These are phyloP conservation scores for Phenganax subtilis DNA, from an alignment of 92 coral and sea anemone species.

Conservation along the genomic window DNA sequence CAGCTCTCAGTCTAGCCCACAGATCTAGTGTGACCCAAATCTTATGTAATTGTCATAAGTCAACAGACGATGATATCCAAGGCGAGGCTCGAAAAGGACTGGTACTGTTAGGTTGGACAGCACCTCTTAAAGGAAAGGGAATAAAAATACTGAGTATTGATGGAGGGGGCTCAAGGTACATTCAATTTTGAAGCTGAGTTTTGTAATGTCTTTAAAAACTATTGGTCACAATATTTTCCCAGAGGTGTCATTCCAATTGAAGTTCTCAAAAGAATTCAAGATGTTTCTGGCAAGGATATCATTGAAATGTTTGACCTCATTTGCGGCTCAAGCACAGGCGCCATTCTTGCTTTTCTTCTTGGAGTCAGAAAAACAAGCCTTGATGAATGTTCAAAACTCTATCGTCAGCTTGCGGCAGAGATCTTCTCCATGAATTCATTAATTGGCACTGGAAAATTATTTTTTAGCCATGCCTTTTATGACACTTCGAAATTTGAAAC, in stretches of 20 bases:
- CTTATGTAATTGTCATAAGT: conserved; percentile 56
- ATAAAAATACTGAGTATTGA: conserved; percentile 81
- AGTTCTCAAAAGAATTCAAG: conserved; percentile 79
- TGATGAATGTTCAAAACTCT: conserved; percentile 79
- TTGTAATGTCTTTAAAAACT: neutral
- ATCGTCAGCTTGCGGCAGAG: conserved; percentile 73
- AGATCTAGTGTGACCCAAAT: conserved; percentile 64
- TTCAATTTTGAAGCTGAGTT: neutral
- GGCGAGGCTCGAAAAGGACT: conserved; percentile 73
- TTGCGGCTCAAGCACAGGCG: conserved; percentile 95
- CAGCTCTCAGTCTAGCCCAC: conserved; percentile 76
- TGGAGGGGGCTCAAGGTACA: conserved; percentile 94
- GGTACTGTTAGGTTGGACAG: conserved; percentile 79
- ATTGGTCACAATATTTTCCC: neutral
- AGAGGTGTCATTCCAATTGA: conserved; percentile 91
- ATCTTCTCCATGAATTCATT: conserved; percentile 79
- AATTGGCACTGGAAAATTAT: conserved; percentile 89
- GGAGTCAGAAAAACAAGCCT: conserved; percentile 72
- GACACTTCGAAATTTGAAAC: conserved; percentile 77
- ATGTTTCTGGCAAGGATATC: conserved; percentile 65
- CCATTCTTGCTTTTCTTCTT: conserved; percentile 77
- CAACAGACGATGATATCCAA: conserved; percentile 62
- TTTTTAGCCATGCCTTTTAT: conserved; percentile 87
- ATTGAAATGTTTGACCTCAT: conserved; percentile 80
- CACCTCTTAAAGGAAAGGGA: conserved; percentile 81